Base-by-base conservation (phyloP, 2,888 invertebrate species). In the Exocentrus adspersus region DNA sequence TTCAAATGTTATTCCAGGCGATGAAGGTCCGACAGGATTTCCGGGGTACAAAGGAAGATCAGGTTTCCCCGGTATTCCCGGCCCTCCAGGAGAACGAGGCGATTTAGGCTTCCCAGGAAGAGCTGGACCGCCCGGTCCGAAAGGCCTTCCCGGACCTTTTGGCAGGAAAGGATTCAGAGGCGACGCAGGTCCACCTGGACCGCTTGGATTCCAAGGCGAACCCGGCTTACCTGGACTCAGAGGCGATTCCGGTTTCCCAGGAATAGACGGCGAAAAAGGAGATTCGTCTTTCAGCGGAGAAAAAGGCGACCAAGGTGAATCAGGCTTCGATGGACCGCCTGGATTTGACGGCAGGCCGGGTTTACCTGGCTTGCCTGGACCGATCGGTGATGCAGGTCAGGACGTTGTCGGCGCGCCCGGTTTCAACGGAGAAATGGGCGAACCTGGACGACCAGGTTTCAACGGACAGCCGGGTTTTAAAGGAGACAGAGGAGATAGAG, bases 381-480 rank as follows among this genome's bases (percentile, higher is more conserved):
- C 83, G 28, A 61, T 70, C 43, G 80, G 79, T 14, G 75, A 75
- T 51, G 74, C 75, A 20, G 81, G 80, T 48, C 70, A 74, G 10
- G 73, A 71, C 67, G 90, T 90, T 21, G 87, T 88, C 1, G 90
- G 90, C 50, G 82, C 81, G 28, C 68, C 78, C 12, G 89, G 89
- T 7, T 64, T 67, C 19, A 73, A 73, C 60, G 89, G 89, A 14
- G 78, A 75, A 46, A 80, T 80, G 46, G 90, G 90, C 10, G 66
- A 79, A 14, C 72, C 83, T 42, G 92, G 93, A 19, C 73, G 80
- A 2, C 84, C 82, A 67, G 93, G 90, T 53, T 65, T 75, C 17
- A 88, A 87, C 50, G 93, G 93, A 24, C 73, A 81, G 1, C 84
- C 82, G 65, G 93, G 90, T 54, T 62, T 76, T 17, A 88, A 87